Base-by-base conservation (phyloP, 2,113 vertebrate species). In the Gobio gobio region DNA sequence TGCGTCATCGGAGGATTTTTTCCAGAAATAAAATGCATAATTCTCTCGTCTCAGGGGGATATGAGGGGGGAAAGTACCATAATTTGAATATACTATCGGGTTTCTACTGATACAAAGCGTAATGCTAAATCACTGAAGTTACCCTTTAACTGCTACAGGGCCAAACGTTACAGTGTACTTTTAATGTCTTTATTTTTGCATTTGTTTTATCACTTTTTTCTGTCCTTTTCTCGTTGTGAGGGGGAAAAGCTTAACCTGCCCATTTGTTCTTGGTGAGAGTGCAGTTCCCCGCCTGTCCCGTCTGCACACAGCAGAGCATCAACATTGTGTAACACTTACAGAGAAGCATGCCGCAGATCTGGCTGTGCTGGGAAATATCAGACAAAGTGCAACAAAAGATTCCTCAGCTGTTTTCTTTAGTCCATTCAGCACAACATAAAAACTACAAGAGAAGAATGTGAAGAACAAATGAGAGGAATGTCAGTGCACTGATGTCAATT, bases 391-490 rank as follows among this genome's bases (percentile, higher is more conserved):
- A 84, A 75, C 26, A 47, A 70, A 43, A 73, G 29, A 56, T 83
- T 74, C 24, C 59, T 80, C 33, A 64, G 51, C 68, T 83, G 47
- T 83, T 73, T 83, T 54, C 66, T 83, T 79, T 79, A 64, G 56
- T 78, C 33, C 22, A 81, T 14, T 85, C 58, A 73, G 78, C 79
- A 59, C 66, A 58, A 68, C 36, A 61, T 64, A n/a, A n/a, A 86
- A 91, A 92, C 91, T 89, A 88, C 88, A 86, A 90, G 89, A 90
- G 89, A n/a, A 84, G 89, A 89, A 87, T 84, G 63, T 49, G 56
- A 40, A 63, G 14, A 75, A 64, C 72, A 59, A 80, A 59, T 45
- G 40, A 43, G n/a, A 61, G 36, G 56, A 64, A 64, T 80, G 10
- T 26, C 13, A 64, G 24, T 80, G 40, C 3, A 64, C 20, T 47